Evolutionary conservation across 23 tunicate species (phyloP).

Genomic region (Styela clava): DNA sequence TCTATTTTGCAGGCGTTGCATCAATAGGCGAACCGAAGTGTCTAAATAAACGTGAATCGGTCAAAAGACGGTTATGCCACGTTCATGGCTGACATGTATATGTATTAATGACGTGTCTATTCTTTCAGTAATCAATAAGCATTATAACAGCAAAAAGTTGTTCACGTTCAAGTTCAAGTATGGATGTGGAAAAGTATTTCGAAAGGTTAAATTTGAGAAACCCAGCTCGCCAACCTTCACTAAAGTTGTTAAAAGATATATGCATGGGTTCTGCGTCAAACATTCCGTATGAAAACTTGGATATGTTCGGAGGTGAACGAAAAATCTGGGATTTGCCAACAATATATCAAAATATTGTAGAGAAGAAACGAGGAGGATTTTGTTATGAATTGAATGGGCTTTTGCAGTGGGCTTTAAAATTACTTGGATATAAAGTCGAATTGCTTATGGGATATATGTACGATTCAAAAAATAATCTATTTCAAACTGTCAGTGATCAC

Average conservation of each 20-base stretch:
- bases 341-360: slow-evolving; percentile 40
- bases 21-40: too few species aligned
- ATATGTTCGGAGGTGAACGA: slow-evolving; percentile 39
- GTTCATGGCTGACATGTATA: too few species aligned
- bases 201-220: background rate
- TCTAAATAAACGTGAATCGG: too few species aligned
- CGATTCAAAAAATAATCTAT: background rate
- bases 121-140: too few species aligned
- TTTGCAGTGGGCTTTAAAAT: slow-evolving; percentile 21
- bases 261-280: slow-evolving; percentile 40
- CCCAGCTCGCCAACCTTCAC: slow-evolving; percentile 9
- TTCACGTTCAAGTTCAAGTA: too few species aligned
- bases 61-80: too few species aligned
- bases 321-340: slow-evolving; percentile 27
- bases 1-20: too few species aligned
- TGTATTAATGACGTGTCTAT: too few species aligned
- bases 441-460: slow-evolving; percentile 53
- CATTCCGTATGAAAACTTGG: slow-evolving; percentile 49
- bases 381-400: slow-evolving; percentile 63
- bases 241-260: slow-evolving; percentile 30
- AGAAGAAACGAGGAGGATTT: slow-evolving; percentile 44
- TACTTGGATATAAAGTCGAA: slow-evolving; percentile 38
- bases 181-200: background rate
- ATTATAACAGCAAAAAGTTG: too few species aligned
- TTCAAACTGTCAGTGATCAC: background rate